These are phyloP conservation scores for Nicator chloris DNA, from an alignment of 2,113 vertebrate species.

Conservation along the genomic window DNA sequence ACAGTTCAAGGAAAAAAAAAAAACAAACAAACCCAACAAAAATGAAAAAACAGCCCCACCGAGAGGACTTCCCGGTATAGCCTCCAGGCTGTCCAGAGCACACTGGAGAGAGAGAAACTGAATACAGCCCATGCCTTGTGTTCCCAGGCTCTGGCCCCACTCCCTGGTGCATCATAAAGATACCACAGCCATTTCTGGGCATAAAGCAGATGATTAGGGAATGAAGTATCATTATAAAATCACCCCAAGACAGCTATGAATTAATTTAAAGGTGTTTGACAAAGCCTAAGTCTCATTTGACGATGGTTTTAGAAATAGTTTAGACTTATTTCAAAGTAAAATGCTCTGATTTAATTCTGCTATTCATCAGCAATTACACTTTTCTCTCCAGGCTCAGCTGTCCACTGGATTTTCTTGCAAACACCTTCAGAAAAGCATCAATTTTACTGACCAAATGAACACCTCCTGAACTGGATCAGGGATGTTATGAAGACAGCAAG, in stretches of 20 bases:
- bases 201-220: background rate
- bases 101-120: background rate
- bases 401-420: background rate
- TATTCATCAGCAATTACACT: background rate
- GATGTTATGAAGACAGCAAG: background rate
- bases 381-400: background rate
- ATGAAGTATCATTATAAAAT: background rate
- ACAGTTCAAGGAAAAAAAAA: background rate
- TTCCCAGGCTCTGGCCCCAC: background rate
- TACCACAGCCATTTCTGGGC: background rate
- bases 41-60: accelerated
- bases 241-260: background rate
- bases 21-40: too few species aligned
- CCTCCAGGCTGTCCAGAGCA: background rate
- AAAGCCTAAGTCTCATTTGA: background rate
- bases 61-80: background rate
- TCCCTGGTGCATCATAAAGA: background rate
- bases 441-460: background rate
- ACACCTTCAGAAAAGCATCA: background rate
- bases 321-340: background rate
- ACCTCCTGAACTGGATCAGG: background rate
- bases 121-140: accelerated
- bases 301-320: background rate
- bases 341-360: background rate
- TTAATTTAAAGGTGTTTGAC: background rate